phyloP scores from a whole-genome alignment of 2,113 vertebrate genomes.

The Enhydra lutris region DNA sequence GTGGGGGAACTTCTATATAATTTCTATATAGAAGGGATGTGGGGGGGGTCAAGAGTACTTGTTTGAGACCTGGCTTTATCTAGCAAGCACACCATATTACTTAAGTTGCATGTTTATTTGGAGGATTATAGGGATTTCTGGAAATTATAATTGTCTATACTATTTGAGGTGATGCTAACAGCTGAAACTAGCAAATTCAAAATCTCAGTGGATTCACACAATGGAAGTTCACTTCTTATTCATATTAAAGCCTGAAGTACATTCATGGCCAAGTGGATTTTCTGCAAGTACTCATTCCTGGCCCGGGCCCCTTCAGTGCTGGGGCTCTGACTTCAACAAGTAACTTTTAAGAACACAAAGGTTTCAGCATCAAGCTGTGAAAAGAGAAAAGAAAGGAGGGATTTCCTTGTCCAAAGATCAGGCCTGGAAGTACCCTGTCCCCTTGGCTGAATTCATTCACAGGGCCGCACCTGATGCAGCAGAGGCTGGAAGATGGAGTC shows the following conservation, averaged over 20 bases:
- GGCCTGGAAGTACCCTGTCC: not conserved
- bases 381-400: not conserved
- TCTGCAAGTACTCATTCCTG: not conserved
- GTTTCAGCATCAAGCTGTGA: not conserved
- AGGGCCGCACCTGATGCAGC: not conserved
- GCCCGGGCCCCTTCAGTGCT: not conserved
- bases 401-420: not conserved
- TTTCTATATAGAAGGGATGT: not conserved
- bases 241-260: not conserved
- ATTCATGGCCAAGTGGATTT: not conserved
- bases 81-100: not conserved
- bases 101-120: conserved; percentile 1
- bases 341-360: not conserved
- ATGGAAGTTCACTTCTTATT: not conserved
- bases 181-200: not conserved
- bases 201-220: not conserved
- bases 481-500: not conserved
- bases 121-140: not conserved
- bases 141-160: not conserved
- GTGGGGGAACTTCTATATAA: not conserved
- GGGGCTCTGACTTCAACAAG: not conserved
- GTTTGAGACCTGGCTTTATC: not conserved
- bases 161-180: not conserved
- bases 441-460: not conserved
- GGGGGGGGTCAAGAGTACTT: not conserved